phyloP scores from a whole-genome alignment of 2,113 vertebrate genomes.

The Ptilorrhoa leucosticta region DNA sequence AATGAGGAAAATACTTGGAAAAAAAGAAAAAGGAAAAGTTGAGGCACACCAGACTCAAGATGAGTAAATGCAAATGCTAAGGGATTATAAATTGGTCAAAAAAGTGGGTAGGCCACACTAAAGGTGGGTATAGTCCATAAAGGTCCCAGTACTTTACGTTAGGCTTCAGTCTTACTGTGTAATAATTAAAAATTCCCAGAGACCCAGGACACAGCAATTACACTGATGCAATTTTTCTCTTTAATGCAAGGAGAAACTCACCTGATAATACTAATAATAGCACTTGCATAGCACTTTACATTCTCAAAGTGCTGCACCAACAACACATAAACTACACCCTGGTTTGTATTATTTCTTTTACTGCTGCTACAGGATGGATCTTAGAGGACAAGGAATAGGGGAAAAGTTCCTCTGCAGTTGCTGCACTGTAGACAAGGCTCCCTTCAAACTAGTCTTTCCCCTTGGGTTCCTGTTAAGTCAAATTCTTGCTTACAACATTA shows the following conservation, averaged over 20 bases:
- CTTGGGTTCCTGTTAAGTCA: not conserved
- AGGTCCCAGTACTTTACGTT: not conserved
- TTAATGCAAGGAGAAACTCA: constrained; percentile 26
- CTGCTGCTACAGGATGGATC: not conserved
- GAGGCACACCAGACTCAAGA: not conserved
- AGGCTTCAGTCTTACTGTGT: not conserved
- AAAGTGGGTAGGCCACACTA: not conserved
- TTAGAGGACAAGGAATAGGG: not conserved
- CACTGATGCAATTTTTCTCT: constrained; percentile 1
- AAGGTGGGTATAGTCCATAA: not conserved
- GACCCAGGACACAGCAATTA: not conserved
- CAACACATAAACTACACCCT: not conserved
- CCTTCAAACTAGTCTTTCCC: not conserved
- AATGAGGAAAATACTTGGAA: not conserved
- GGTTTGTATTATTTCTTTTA: constrained; percentile 20
- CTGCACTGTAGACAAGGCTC: not conserved
- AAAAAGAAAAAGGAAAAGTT: not conserved
- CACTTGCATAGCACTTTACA: not conserved
- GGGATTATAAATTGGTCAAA: not conserved
- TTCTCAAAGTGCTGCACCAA: not conserved
- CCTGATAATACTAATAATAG: constrained; percentile 4
- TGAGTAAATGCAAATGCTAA: not conserved
- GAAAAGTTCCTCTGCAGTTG: not conserved
- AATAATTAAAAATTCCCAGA: constrained; percentile 1
- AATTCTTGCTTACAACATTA: not conserved